phyloP scores from a whole-genome alignment of 2,888 invertebrate genomes.

The Lycophotia porphyrea region DNA sequence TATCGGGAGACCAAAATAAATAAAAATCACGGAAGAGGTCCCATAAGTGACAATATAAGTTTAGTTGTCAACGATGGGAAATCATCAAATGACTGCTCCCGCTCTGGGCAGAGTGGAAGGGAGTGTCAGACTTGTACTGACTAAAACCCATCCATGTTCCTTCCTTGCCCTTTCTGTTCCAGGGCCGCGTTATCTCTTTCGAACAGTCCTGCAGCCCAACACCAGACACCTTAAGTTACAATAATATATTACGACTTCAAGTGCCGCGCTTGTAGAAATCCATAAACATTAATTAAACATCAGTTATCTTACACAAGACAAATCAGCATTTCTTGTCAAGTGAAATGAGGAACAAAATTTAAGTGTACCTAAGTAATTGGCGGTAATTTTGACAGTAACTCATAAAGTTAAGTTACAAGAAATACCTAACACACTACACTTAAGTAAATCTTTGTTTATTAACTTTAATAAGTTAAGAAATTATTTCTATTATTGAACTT shows the following conservation, averaged over 20 bases:
- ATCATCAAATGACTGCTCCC: too few relatives aligned
- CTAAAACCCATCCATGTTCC: too few relatives aligned
- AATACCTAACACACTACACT: not conserved
- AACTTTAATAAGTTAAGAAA: not conserved
- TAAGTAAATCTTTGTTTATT: not conserved
- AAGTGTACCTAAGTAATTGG: too few relatives aligned
- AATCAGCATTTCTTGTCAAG: not conserved
- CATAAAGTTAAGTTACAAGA: not conserved
- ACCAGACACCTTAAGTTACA: not conserved
- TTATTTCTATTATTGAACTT: slow-evolving; percentile 1
- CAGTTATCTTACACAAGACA: not conserved
- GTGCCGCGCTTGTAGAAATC: not conserved
- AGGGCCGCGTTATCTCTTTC: too few relatives aligned
- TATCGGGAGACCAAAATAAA: too few relatives aligned
- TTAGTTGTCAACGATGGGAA: too few relatives aligned
- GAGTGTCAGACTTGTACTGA: too few relatives aligned
- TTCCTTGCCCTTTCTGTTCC: too few relatives aligned
- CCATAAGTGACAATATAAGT: too few relatives aligned
- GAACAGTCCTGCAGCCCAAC: too few relatives aligned
- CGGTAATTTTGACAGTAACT: not conserved
- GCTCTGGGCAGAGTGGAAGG: too few relatives aligned
- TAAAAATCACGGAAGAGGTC: too few relatives aligned
- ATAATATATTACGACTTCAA: not conserved
- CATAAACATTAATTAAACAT: not conserved
- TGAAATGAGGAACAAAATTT: slow-evolving; percentile 24